Conservation (phyloP, 53 echinoderm and acorn worm genomes). For the Actinopyga echinites region DNA sequence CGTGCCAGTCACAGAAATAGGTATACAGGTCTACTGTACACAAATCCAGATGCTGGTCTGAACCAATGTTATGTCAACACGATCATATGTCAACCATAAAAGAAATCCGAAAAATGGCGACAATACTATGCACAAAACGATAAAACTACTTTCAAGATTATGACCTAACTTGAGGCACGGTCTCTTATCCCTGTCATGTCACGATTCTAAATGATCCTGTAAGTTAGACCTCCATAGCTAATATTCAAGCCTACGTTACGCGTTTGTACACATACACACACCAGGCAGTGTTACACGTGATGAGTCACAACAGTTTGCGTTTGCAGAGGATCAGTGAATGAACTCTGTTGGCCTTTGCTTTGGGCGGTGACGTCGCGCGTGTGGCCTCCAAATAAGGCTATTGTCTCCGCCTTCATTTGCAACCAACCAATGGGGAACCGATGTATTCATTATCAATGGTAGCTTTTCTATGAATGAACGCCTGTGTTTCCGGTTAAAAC, state of each 20-base stretch:
- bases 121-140: not conserved
- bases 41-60: constrained; percentile 30
- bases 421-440: not conserved
- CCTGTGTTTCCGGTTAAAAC: constrained; percentile 46
- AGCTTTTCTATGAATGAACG: constrained; percentile 48
- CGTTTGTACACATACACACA: not conserved
- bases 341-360: constrained; percentile 54
- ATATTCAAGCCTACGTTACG: not conserved
- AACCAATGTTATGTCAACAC: constrained; percentile 40
- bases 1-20: constrained; percentile 20
- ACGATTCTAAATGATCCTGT: not conserved
- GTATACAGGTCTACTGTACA: not conserved
- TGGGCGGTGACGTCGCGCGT: not conserved
- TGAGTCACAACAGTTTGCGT: constrained; percentile 46
- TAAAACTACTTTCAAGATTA: not conserved
- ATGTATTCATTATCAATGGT: not conserved
- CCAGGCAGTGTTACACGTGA: constrained; percentile 2
- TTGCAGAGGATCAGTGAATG: constrained; percentile 55
- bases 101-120: constrained; percentile 30
- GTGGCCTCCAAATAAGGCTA: not conserved
- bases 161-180: not conserved
- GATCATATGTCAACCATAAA: constrained; percentile 8
- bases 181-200: not conserved
- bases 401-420: not conserved
- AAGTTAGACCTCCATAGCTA: constrained; percentile 10